Percentiles rank a stretch among this genome's conserved stretches.
phyloP scores from a whole-genome alignment of 2,113 vertebrate genomes.

The Cheilinus undulatus region DNA sequence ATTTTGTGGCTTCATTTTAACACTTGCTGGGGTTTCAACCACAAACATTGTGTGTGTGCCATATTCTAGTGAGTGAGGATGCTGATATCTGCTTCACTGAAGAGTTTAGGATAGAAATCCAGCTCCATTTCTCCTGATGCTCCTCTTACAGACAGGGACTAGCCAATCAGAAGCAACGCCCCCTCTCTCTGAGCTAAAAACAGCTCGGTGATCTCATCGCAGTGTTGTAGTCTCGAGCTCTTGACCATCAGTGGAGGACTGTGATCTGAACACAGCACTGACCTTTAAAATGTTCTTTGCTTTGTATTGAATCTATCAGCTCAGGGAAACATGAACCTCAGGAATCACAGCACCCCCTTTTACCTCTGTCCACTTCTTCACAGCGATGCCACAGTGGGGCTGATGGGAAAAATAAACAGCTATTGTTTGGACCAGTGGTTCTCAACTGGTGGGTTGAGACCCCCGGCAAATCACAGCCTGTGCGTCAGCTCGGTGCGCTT shows the following conservation, averaged over 20 bases:
- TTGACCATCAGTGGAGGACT: conserved; percentile 30
- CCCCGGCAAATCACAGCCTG: too few relatives aligned
- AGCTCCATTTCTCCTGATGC: neutral
- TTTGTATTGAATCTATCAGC: conserved; percentile 29
- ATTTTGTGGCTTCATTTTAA: too few relatives aligned
- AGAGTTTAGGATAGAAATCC: conserved; percentile 5
- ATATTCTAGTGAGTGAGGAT: too few relatives aligned
- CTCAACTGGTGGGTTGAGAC: too few relatives aligned
- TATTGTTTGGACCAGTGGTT: neutral
- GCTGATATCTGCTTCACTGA: too few relatives aligned
- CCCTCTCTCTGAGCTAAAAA: conserved; percentile 11
- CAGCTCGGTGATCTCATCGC: conserved; percentile 4
- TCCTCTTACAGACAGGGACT: neutral
- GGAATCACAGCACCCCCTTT: conserved; percentile 8
- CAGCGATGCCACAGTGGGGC: conserved; percentile 1
- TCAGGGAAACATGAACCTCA: conserved; percentile 7
- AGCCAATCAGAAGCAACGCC: neutral
- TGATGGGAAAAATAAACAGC: conserved; percentile 4
- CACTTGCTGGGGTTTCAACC: too few relatives aligned
- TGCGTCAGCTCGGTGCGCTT: too few relatives aligned
- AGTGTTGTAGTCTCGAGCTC: neutral
- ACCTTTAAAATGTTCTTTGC: conserved; percentile 41
- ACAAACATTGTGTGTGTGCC: too few relatives aligned
- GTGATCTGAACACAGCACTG: conserved; percentile 34
- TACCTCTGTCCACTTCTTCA: neutral